These are phyloP conservation scores for Linepithema humile DNA, from an alignment of 1,140 invertebrate genomes.

Conservation along the genomic window DNA sequence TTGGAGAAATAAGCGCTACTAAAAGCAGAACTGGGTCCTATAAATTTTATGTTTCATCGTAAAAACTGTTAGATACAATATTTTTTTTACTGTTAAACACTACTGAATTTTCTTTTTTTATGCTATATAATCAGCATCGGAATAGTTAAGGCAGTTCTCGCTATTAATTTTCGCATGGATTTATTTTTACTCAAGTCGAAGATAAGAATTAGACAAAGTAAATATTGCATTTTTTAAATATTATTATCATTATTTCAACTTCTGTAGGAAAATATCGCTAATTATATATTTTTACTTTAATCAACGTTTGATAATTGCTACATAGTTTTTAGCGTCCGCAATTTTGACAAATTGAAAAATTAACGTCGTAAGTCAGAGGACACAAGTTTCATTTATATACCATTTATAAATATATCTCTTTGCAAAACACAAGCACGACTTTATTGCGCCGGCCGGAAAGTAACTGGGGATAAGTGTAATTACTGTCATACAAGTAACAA, in stretches of 20 bases:
- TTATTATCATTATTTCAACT: too few relatives aligned
- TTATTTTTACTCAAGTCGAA: too few relatives aligned
- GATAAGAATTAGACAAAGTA: too few relatives aligned
- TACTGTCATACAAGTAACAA: neutral
- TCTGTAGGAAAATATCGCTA: too few relatives aligned
- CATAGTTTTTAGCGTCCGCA: neutral
- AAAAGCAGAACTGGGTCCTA: neutral
- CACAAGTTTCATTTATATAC: neutral
- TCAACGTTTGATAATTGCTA: neutral
- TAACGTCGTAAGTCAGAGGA: neutral
- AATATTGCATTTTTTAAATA: too few relatives aligned
- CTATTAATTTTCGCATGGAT: too few relatives aligned
- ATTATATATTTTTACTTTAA: neutral
- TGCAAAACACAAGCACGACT: neutral
- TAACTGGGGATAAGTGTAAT: neutral
- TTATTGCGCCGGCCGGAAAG: constrained; percentile 9
- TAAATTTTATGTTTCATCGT: neutral
- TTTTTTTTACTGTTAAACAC: too few relatives aligned
- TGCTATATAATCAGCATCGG: too few relatives aligned
- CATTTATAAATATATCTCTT: neutral
- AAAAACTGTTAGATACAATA: neutral
- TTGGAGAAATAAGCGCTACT: neutral
- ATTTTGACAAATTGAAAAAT: constrained; percentile 8
- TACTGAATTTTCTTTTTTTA: neutral
- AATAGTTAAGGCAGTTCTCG: too few relatives aligned